Conservation (phyloP, 1,140 invertebrate genomes). For the Lysiphlebus fabarum region DNA sequence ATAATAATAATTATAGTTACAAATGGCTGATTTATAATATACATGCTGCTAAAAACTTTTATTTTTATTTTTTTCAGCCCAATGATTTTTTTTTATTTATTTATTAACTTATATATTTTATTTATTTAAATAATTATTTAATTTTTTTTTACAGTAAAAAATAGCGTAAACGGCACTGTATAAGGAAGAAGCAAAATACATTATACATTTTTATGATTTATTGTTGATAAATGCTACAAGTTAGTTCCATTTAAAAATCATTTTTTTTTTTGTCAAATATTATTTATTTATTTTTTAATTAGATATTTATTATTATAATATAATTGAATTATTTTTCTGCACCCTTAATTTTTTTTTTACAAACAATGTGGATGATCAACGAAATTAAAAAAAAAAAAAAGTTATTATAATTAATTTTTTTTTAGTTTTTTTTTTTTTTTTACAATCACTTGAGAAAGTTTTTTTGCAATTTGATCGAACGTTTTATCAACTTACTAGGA, state of each 20-base stretch:
- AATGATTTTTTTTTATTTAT: too few relatives aligned
- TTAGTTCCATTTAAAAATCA: not conserved
- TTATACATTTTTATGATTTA: constrained; percentile 53
- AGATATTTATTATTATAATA: constrained; percentile 3
- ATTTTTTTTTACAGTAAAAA: constrained; percentile 52
- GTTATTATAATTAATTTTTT: constrained; percentile 1
- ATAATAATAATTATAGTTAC: constrained; percentile 24
- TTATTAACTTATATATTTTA: too few relatives aligned
- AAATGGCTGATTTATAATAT: constrained; percentile 35
- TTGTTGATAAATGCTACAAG: constrained; percentile 49
- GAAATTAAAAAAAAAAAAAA: not conserved
- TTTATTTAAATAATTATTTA: constrained; percentile 18
- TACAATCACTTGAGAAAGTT: constrained; percentile 20
- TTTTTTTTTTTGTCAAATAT: constrained; percentile 43
- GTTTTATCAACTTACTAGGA: not conserved
- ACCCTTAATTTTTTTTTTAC: constrained; percentile 5
- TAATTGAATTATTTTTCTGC: constrained; percentile 13
- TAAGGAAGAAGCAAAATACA: constrained; percentile 59
- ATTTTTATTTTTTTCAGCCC: constrained; percentile 30
- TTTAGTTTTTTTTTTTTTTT: constrained; percentile 2
- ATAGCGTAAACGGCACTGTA: constrained; percentile 57
- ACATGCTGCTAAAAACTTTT: too few relatives aligned
- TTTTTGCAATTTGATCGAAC: constrained; percentile 20
- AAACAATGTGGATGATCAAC: not conserved
- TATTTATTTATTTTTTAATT: constrained; percentile 9